These are phyloP conservation scores for Neoitamus cyanurus DNA, from an alignment of 2,888 invertebrate species.

Conservation along the genomic window DNA sequence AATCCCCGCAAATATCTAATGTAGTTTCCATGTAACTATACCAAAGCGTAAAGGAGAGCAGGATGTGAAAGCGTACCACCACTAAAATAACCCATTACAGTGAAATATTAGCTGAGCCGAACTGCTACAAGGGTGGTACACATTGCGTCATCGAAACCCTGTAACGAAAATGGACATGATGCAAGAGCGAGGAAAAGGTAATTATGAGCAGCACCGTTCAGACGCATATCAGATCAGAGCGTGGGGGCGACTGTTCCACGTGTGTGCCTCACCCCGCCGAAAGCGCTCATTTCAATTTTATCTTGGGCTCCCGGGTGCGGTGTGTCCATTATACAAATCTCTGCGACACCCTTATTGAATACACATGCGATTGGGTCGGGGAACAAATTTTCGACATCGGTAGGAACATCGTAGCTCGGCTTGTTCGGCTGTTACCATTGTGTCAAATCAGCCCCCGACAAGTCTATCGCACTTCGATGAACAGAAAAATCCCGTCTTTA, in stretches of 20 bases:
- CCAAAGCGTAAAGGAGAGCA: conserved; percentile 6
- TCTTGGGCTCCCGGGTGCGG: neutral
- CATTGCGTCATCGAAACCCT: neutral
- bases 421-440: conserved; percentile 43
- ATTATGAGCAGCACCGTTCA: neutral
- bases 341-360: conserved; percentile 28
- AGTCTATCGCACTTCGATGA: conserved; percentile 47
- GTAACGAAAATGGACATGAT: neutral
- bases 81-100: neutral
- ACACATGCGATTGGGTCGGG: conserved; percentile 26
- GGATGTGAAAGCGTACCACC: conserved; percentile 12
- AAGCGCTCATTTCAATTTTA: conserved; percentile 30
- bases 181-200: neutral
- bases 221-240: neutral
- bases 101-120: conserved; percentile 1
- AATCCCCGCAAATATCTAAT: conserved; percentile 39
- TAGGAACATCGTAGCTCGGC: conserved; percentile 46
- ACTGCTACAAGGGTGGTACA: neutral
- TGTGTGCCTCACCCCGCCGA: neutral
- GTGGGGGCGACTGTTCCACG: neutral
- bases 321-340: conserved; percentile 44
- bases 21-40: conserved; percentile 52
- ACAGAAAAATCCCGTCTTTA: conserved; percentile 44
- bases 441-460: conserved; percentile 48
- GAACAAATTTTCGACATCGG: conserved; percentile 47